A percentile compares a stretch with the other conserved stretches of the same genome.
phyloP scores from a whole-genome alignment of 2,113 vertebrate genomes.

The Podilymbus podiceps region DNA sequence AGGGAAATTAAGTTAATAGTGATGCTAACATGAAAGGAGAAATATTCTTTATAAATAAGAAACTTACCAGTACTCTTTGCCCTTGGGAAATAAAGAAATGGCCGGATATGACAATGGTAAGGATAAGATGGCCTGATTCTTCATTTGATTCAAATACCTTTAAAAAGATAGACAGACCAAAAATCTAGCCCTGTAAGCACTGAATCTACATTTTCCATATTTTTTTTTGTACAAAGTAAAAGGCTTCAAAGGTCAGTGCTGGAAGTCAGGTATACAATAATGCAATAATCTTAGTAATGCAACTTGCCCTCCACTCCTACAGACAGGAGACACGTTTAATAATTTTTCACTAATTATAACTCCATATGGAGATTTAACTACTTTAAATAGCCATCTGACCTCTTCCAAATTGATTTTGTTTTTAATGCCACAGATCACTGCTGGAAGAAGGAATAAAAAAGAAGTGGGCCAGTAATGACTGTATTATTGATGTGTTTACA shows the following conservation, averaged over 20 bases:
- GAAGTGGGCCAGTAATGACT: not conserved
- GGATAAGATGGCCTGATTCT: slow-evolving; percentile 73
- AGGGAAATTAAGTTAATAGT: not conserved
- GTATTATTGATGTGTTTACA: not conserved
- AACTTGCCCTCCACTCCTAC: not conserved
- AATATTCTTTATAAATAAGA: not conserved
- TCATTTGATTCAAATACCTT: slow-evolving; percentile 82
- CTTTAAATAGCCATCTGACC: not conserved
- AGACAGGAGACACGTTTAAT: not conserved
- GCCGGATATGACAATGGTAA: slow-evolving; percentile 83
- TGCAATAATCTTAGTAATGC: not conserved
- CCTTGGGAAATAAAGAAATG: slow-evolving; percentile 86
- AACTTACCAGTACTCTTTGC: slow-evolving; percentile 84
- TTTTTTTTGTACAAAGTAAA: not conserved
- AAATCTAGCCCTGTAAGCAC: not conserved
- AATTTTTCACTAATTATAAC: not conserved
- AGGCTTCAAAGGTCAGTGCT: not conserved
- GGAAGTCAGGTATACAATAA: not conserved
- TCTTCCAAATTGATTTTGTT: not conserved
- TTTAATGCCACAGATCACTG: not conserved
- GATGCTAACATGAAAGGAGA: not conserved
- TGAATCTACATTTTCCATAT: not conserved
- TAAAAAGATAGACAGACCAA: not conserved
- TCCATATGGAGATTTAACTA: not conserved
- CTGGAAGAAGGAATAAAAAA: not conserved